phyloP scores from a whole-genome alignment of 2,888 invertebrate genomes.

The Meganola albula region DNA sequence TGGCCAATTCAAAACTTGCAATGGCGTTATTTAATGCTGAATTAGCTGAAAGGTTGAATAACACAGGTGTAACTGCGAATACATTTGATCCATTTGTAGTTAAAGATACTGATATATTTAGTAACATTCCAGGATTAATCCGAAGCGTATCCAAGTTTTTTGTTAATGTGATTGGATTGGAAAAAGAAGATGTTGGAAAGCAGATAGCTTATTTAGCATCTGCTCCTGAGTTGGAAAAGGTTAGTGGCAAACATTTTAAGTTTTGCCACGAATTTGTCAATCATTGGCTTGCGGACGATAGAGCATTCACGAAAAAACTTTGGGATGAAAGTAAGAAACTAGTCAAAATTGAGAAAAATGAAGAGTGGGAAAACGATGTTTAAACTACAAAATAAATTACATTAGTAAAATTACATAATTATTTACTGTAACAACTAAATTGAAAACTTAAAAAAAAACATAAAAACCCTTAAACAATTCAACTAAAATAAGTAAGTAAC shows the following conservation, averaged over 20 bases:
- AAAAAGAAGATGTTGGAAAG: constrained; percentile 51
- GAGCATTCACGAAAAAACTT: constrained; percentile 36
- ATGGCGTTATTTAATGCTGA: constrained; percentile 79
- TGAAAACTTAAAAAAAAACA: too few relatives aligned
- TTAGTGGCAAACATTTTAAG: constrained; percentile 53
- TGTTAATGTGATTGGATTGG: constrained; percentile 47
- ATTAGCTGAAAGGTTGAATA: constrained; percentile 72
- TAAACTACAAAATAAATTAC: too few relatives aligned
- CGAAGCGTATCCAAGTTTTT: constrained; percentile 40
- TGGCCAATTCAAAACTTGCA: constrained; percentile 78
- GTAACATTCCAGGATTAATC: constrained; percentile 36
- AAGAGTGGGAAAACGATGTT: too few relatives aligned
- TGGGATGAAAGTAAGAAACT: constrained; percentile 54
- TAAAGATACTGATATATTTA: constrained; percentile 48
- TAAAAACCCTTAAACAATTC: too few relatives aligned
- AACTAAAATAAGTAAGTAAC: too few relatives aligned
- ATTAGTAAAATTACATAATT: too few relatives aligned
- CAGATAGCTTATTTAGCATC: constrained; percentile 55
- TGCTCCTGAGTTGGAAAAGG: constrained; percentile 37
- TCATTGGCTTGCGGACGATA: constrained; percentile 49
- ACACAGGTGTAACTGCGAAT: constrained; percentile 80
- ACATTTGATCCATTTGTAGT: constrained; percentile 76
- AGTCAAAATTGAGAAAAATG: constrained; percentile 49
- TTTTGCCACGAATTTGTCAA: constrained; percentile 50
- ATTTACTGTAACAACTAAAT: too few relatives aligned